phyloP scores from a whole-genome alignment of 1,140 invertebrate genomes.

The Plodia interpunctella region DNA sequence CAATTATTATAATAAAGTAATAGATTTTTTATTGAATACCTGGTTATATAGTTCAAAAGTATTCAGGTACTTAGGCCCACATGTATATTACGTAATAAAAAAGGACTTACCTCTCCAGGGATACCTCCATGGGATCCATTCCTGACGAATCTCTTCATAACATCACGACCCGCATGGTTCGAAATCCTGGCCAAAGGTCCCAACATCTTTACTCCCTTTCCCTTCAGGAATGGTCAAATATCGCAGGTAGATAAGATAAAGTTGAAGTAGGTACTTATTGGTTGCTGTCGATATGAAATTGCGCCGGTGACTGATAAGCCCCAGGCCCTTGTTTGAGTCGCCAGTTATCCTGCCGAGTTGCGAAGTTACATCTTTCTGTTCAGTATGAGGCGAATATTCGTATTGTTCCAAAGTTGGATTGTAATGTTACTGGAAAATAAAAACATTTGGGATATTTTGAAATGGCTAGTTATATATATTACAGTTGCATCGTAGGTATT shows the following conservation, averaged over 20 bases:
- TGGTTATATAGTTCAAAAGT: too few species aligned
- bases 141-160: slow-evolving; percentile 75
- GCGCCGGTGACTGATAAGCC: slow-evolving; percentile 29
- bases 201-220: slow-evolving; percentile 47
- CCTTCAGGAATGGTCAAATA: slow-evolving; percentile 16
- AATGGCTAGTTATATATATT: neutral
- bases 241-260: slow-evolving; percentile 55
- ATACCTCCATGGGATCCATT: slow-evolving; percentile 77
- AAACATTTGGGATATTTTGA: neutral
- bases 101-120: slow-evolving; percentile 79
- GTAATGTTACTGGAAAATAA: neutral
- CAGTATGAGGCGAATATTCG: neutral
- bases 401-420: neutral
- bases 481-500: too few species aligned
- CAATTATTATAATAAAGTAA: too few species aligned
- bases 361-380: neutral
- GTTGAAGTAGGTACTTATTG: slow-evolving; percentile 17
- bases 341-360: neutral
- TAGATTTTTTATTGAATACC: too few species aligned
- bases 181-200: slow-evolving; percentile 44
- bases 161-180: slow-evolving; percentile 64
- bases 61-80: too few species aligned
- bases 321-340: neutral
- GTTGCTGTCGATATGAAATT: slow-evolving; percentile 34
- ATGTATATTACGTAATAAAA: slow-evolving; percentile 37